Base-by-base conservation (phyloP, 1,140 invertebrate genomes). In the Bombus terrestris region DNA sequence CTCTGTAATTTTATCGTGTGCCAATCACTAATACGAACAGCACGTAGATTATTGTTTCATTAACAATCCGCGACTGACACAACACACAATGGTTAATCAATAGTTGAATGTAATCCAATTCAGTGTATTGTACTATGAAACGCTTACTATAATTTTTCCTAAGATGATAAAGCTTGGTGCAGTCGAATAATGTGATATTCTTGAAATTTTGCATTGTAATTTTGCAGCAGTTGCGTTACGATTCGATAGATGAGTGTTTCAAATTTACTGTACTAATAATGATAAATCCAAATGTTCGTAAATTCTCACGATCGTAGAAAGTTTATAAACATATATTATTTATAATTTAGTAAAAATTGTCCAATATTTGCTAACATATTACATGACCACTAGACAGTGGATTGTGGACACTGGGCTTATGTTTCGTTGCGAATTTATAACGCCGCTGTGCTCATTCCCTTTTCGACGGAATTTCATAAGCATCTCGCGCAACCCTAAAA, bases 1-100 rank as follows among this genome's bases (percentile, higher is more conserved):
- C 68, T 8, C 68, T 87, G 71, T 75, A 87, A 90, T 90, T 90
- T 90, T 84, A 87, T 89, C 73, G 72, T 71, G 41, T 39, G 57
- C 78, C 68, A 39, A 39, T 64, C 73, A 74, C 53, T 79, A 89
- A 89, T 78, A 89, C 62, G 43, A 43, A n/a, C 66, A 74, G 66
- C 64, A 41, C 86, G 47, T 35, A 74, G 88, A 88, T 90, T 90
- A 90, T 90, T 89, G 83, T 90, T 90, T 68, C 76, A 90, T 90
- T 90, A 90, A 90, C 83, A 88, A 85, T 82, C 28, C 64, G 57
- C 39, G 64, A 85, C 32, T 83, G 88, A 12, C 53, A 43, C 77
- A 53, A 76, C 85, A 79, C 41, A 64, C 28, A 18, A 35, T 18
- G n/a, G n/a, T 41, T 43, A 89, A 89, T 89, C 81, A 71, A 83